Base-by-base conservation (phyloP, 2,888 invertebrate species). In the Noctua fimbriata region DNA sequence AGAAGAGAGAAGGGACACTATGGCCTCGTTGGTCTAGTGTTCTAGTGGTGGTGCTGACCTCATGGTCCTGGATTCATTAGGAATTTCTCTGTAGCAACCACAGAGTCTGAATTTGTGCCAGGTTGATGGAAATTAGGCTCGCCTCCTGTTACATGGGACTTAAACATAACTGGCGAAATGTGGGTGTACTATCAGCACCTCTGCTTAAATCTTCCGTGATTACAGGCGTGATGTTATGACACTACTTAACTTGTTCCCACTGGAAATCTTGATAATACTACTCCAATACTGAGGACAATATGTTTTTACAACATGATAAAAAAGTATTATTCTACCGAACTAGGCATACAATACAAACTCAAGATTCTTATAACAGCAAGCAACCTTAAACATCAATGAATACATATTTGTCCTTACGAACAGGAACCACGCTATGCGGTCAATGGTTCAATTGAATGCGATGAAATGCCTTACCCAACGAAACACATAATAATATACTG, bases 401-500 rank as follows among this genome's bases (percentile, higher is more conserved):
- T 41, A 81, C 21, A 58, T 66, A 47, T 49, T 73, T 69, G 49
- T 72, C 44, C 32, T 65, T 81, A 69, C 55, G 63, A 73, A 73
- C 63, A 73, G 58, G 58, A 81, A 82, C 44, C 58, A 81, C 9
- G 28, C 36, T 60, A 67, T 80, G 81, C 60, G 69, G 73, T 58
- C 65, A 69, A 49, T 85, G 58, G 12, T 49, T 81, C 73, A 52
- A 58, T 69, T 58, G 12, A 85, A 65, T 63, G 81, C 49, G 9
- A 69, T 69, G 21, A 69, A 72, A 81, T 85, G 5, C 63, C 63
- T 49, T 69, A 72, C 60, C n/a, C 63, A 73, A 52, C 73, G n/a
- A 60, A 69, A 81, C 63, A 67, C n/a, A n/a, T 71, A 60, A 70
- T 86, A 72, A 58, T 66, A 78, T 14, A 76, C 41, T 70, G 58